Evolutionary conservation across 1,140 invertebrate species (phyloP).

Genomic region (Aphis craccivora): DNA sequence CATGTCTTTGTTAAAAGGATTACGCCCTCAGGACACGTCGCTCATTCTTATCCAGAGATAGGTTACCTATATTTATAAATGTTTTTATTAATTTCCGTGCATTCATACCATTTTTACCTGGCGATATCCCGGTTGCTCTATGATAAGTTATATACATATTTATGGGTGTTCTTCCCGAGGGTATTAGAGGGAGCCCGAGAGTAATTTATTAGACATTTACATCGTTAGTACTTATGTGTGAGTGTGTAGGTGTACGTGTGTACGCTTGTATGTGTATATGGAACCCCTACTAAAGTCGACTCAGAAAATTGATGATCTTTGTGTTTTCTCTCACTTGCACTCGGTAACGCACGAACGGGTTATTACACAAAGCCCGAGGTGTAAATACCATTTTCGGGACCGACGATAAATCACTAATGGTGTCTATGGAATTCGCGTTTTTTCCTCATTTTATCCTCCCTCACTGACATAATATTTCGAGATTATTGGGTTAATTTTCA

Average conservation of each 20-base stretch:
- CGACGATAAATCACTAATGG: constrained; percentile 33
- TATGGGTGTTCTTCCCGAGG: constrained; percentile 13
- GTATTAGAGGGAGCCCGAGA: constrained; percentile 13
- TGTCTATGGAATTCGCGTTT: constrained; percentile 30
- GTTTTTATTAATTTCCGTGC: constrained; percentile 18
- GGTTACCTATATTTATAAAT: not conserved
- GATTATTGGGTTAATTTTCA: constrained; percentile 42
- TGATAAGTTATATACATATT: not conserved
- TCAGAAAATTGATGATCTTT: constrained; percentile 48
- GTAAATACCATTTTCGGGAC: constrained; percentile 39
- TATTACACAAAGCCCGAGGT: constrained; percentile 44
- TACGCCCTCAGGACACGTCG: not conserved
- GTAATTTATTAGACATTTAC: constrained; percentile 48
- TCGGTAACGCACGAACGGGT: constrained; percentile 48
- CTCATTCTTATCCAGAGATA: not conserved
- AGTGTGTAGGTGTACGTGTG: not conserved
- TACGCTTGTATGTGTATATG: not conserved
- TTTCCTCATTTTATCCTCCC: not conserved
- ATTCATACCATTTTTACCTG: constrained; percentile 25
- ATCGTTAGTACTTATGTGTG: constrained; percentile 16
- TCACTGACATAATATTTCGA: not conserved
- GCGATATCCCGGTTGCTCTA: constrained; percentile 19
- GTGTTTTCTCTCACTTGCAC: constrained; percentile 13
- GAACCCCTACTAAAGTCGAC: constrained; percentile 26
- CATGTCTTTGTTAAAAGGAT: constrained; percentile 2